Percentiles rank a stretch among this genome's conserved stretches.
Evolutionary conservation across 2,113 vertebrate species (phyloP).

Genomic region (Lamprotornis superbus): DNA sequence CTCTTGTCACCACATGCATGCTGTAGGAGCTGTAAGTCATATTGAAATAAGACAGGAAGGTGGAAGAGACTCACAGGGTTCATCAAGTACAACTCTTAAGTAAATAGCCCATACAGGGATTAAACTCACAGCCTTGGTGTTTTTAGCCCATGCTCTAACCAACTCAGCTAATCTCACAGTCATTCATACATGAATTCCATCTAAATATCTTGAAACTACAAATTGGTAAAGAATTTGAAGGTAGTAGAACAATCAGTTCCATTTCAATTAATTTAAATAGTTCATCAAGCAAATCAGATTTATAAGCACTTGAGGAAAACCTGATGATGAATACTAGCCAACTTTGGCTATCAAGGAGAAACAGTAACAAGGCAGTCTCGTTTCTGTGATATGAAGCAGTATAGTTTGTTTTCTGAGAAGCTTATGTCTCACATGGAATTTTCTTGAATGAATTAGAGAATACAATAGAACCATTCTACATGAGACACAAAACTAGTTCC

Average conservation of each 20-base stretch:
- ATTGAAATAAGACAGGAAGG: not conserved
- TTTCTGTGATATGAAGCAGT: not conserved
- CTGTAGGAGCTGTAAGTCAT: not conserved
- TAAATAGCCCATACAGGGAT: not conserved
- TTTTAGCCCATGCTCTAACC: not conserved
- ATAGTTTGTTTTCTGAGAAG: not conserved
- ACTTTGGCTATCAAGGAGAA: not conserved
- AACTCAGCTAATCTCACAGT: not conserved
- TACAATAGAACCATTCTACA: not conserved
- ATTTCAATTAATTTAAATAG: not conserved
- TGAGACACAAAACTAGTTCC: not conserved
- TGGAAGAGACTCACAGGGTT: not conserved
- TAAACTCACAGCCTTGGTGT: not conserved
- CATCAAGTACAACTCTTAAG: not conserved
- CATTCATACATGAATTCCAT: not conserved
- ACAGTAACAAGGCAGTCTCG: not conserved
- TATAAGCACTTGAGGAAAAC: not conserved
- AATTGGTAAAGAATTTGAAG: not conserved
- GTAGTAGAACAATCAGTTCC: not conserved
- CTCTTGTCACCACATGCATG: not conserved
- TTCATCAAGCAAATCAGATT: not conserved
- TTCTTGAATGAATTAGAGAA: not conserved
- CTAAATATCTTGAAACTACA: not conserved
- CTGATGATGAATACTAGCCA: not conserved
- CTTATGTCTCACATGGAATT: not conserved